Evolutionary conservation across 2,113 vertebrate species (phyloP), one percentile per base, ranked within the genome.

Genomic region (Machaerirhynchus nigripectus): DNA sequence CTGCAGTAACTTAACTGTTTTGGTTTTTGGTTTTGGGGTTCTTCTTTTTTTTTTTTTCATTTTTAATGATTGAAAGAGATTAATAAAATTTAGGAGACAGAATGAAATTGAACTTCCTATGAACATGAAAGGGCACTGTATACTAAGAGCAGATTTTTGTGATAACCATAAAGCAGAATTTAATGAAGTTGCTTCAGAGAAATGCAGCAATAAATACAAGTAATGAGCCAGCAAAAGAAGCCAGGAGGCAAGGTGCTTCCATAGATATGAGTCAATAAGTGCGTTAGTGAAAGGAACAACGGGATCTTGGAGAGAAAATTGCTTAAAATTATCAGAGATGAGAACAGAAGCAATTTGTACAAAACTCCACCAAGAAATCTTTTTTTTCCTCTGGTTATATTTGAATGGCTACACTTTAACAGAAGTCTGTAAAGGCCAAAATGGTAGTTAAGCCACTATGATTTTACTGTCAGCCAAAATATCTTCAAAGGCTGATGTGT

Each of bases 111-210:
- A 44, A 53, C 23, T 94, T 84, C 44, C 46, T 68, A 64, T 49
- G 24, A 90, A 64, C 56, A 77, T 75, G 83, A 93, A 90, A 93
- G 88, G 37, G 27, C 69, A 78, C 57, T 68, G 83, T 64, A 61
- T 68, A 69, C 83, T 63, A 86, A 86, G 21, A 59, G 60, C 35
- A 95, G 60, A 53, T 92, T 83, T 92, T 69, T 75, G 64, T 50
- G 64, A 95, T 90, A 95, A 63, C 14, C 52, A 91, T 93, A 90
- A 92, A 78, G 46, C 35, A 90, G 79, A 84, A 80, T 77, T 84
- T 96, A 96, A 96, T 95, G 60, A 92, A 95, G 95, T 74, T 86
- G 59, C 85, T 95, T 93, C 76, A 95, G 82, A 96, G 84, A 92
- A 92, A 86, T 71, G 21, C 60, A 81, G 79, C 60, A 92, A 92